These are phyloP conservation scores for Datnioides undecimradiatus DNA, from an alignment of 2,113 vertebrate species.

Conservation along the genomic window DNA sequence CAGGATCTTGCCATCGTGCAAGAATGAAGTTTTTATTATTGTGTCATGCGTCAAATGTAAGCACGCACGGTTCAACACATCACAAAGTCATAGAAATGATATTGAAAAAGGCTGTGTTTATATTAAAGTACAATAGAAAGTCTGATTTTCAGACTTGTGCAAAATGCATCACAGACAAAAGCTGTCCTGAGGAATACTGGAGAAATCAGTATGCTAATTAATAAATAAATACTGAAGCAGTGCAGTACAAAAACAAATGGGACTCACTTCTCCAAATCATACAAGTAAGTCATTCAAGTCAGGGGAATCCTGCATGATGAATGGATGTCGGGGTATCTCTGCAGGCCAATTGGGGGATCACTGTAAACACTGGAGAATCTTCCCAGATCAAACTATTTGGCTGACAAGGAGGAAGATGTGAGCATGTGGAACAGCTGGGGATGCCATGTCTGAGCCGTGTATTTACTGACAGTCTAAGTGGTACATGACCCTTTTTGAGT, in stretches of 20 bases:
- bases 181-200: too few species aligned
- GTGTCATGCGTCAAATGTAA: background rate
- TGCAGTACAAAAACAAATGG: background rate
- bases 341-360: conserved; percentile 28
- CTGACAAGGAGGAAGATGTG: conserved; percentile 13
- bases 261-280: background rate
- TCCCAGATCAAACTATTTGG: conserved; percentile 58
- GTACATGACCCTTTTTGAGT: conserved; percentile 77
- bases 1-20: background rate
- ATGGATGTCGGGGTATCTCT: background rate
- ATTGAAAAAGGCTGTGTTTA: too few species aligned
- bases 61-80: background rate
- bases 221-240: too few species aligned
- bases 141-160: too few species aligned
- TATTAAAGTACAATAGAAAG: too few species aligned
- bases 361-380: conserved; percentile 38
- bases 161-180: too few species aligned
- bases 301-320: background rate
- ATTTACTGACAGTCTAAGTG: conserved; percentile 48
- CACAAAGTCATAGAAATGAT: background rate
- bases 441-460: conserved; percentile 50
- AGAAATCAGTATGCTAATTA: too few species aligned
- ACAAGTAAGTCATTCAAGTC: background rate
- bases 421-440: conserved; percentile 50
- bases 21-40: background rate